Conservation (phyloP, 2,888 invertebrate genomes). For the Ellobium chinense region DNA sequence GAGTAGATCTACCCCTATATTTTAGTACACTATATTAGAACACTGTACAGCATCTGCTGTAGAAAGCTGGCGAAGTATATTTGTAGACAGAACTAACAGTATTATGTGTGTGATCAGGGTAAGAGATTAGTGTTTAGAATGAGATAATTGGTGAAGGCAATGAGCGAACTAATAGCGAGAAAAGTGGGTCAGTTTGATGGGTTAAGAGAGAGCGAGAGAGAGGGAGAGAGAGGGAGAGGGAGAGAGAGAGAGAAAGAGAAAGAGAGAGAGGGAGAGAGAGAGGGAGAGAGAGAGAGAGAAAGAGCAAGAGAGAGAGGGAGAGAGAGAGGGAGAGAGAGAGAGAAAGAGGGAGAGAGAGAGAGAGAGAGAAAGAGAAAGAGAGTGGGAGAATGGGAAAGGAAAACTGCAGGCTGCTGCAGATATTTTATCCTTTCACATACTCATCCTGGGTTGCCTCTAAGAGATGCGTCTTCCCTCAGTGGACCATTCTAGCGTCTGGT, state of each 20-base stretch:
- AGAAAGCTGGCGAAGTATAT: no score
- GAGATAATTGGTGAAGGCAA: no score
- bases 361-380: slow-evolving; percentile 25
- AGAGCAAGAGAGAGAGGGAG: slow-evolving; percentile 29
- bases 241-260: slow-evolving; percentile 13
- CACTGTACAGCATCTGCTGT: no score
- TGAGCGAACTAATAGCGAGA: no score
- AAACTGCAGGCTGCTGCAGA: neutral
- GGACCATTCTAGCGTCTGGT: no score
- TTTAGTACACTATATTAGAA: no score
- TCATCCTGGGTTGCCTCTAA: neutral
- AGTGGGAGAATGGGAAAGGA: slow-evolving; percentile 9
- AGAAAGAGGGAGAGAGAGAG: slow-evolving; percentile 27
- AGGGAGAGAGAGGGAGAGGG: slow-evolving; percentile 29
- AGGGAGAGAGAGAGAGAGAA: slow-evolving; percentile 29
- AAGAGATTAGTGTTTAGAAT: no score
- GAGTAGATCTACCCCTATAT: no score
- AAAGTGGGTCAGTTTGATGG: neutral
- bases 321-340: slow-evolving; percentile 39
- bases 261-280: slow-evolving; percentile 28
- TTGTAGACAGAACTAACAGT: no score
- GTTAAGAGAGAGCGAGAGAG: slow-evolving; percentile 15
- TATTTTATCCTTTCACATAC: neutral
- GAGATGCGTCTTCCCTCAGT: neutral
- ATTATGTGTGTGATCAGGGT: no score